Evolutionary conservation across 2,797 vertebrate species (phyloP).

Genomic region (Neosilurus mollespiculum): DNA sequence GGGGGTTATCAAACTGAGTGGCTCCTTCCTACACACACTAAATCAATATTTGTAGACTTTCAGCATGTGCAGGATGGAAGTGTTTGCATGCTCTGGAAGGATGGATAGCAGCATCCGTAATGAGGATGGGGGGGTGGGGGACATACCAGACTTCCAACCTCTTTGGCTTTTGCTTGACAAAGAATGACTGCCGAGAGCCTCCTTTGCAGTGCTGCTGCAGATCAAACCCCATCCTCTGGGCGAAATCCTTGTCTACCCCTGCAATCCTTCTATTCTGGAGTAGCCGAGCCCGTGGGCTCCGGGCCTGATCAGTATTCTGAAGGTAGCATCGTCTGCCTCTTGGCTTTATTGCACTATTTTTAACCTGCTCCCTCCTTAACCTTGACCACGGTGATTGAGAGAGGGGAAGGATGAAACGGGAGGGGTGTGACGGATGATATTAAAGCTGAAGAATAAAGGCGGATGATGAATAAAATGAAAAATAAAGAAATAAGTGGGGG

Average conservation of each 20-base stretch:
- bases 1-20: conserved; percentile 65
- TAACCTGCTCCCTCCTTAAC: conserved; percentile 57
- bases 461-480: conserved; percentile 31
- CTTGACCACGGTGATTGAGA: conserved; percentile 57
- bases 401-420: conserved; percentile 54
- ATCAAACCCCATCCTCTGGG: conserved; percentile 24
- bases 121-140: neutral
- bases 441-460: conserved; percentile 39
- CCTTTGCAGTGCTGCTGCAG: conserved; percentile 13
- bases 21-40: conserved; percentile 48
- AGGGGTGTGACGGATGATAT: conserved; percentile 57
- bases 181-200: neutral
- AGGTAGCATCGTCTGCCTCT: conserved; percentile 50
- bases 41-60: conserved; percentile 51
- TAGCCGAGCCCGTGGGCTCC: conserved; percentile 11
- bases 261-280: neutral
- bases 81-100: conserved; percentile 30
- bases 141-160: neutral
- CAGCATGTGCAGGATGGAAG: conserved; percentile 23
- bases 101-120: conserved; percentile 18
- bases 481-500: conserved; percentile 18
- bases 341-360: conserved; percentile 60
- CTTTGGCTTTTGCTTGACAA: conserved; percentile 1
- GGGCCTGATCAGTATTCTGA: conserved; percentile 53
- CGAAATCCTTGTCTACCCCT: conserved; percentile 11